Evolutionary conservation across 2,113 vertebrate genomes (phyloP), one percentile per base, ranked within the genome.

Genomic region (Nansenia antarctica): DNA sequence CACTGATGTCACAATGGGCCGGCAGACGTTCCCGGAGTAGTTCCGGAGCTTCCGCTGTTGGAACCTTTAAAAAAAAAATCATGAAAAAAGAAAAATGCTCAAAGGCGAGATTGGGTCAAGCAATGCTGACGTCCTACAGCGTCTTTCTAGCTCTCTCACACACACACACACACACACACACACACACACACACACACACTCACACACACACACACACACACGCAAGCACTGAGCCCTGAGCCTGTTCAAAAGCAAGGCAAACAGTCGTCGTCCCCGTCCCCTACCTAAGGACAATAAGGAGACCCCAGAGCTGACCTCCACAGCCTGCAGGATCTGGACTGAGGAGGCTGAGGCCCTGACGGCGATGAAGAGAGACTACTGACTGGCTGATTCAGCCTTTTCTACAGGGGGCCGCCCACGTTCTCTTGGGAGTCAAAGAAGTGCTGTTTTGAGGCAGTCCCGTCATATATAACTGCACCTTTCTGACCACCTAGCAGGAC

Each of bases 361-460:
- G 29, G 49, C 61, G 31, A 59, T 60, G 58, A 57, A 26, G 20
- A 79, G 81, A 82, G 81, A 85, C 82, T 80, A n/a, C 76, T 61
- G 62, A 62, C 74, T 62, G 54, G n/a, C 20, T 45, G 37, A 45
- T 63, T 65, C 67, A n/a, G 79, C 77, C 67, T 70, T 67, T 35
- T 77, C 52, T 39, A 53, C 32, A 62, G 66, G 83, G n/a, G n/a
- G 80, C 78, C 69, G 72, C 76, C 70, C 62, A 81, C 71, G n/a
- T 20, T 49, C 7, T 80, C 70, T 76, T 2, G 1, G n/a, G n/a
- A 5, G 45, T 80, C 75, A 85, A 80, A n/a, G n/a, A n/a, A 82
- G 85, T 92, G 90, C 90, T 90, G 87, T 90, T 90, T 87, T 91
- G 89, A 81, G 85, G 90, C 89, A 90, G 90, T 82, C 77, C 59